Evolutionary conservation across 2,797 vertebrate genomes (phyloP), one percentile per base, ranked within the genome.

Genomic region (Eulemur albifrons): DNA sequence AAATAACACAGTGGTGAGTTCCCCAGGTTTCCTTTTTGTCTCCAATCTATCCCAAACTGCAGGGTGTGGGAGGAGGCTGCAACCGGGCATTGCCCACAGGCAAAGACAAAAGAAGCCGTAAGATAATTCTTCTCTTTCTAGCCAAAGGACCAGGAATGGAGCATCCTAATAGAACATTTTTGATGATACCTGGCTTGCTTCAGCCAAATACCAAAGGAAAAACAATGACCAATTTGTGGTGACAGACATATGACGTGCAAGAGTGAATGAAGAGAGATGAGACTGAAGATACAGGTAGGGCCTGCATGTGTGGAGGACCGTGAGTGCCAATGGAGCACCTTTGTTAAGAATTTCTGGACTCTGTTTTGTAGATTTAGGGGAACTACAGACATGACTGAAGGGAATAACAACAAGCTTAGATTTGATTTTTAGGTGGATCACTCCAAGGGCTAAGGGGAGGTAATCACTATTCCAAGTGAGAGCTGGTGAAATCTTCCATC

Each of bases 41-140:
- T 72, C 45, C 27, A 30, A 0, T 85, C 7, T 54, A 25, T 80
- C 7, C n/a, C 15, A 50, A 70, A 77, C 38, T 76, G 2, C 23
- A 80, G 45, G 25, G 7, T 88, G 50, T 10, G 23, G 7, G 57
- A 67, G 43, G 77, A 48, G 21, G 3, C 48, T 59, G 35, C 50
- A 81, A 50, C 21, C 2, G 25, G 30, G 43, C 70, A 65, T 23
- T 52, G 1, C 9, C 70, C 52, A 14, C 6, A 87, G 82, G 69
- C 57, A 76, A 85, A 94, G 65, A 95, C 14, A 82, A 67, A 93
- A 73, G 73, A 30, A 70, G 9, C 27, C 17, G 21, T 25, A 50
- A 32, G 48, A 63, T 27, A 73, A 76, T 90, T 54, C 9, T 70
- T 61, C 21, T 69, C 12, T 52, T 32, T 92, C 14, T 88, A 38